phyloP scores from a whole-genome alignment of 2,888 invertebrate species.

The Phrixothrix hirtus region DNA sequence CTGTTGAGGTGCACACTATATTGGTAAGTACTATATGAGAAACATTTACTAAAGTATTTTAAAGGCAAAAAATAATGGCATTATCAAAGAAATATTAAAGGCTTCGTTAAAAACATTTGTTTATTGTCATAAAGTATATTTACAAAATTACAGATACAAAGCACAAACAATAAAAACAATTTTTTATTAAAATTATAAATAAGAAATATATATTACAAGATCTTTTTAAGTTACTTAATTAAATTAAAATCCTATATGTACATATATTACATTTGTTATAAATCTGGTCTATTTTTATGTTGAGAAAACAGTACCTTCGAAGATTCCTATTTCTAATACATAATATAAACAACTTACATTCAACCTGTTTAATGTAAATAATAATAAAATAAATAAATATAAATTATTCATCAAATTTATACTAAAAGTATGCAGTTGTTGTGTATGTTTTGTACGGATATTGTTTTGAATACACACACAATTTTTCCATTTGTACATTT shows the following conservation, averaged over 20 bases:
- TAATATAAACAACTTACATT: too few relatives aligned
- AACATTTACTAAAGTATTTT: too few relatives aligned
- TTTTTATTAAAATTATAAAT: neutral
- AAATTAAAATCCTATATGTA: neutral
- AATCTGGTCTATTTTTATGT: neutral
- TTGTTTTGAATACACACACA: too few relatives aligned
- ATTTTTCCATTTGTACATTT: too few relatives aligned
- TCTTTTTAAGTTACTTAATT: neutral
- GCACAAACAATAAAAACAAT: neutral
- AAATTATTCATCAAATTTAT: too few relatives aligned
- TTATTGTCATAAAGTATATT: neutral
- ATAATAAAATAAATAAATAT: neutral
- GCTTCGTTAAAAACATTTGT: neutral
- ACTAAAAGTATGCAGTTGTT: too few relatives aligned
- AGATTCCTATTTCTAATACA: neutral
- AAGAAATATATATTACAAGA: neutral
- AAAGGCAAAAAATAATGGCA: too few relatives aligned
- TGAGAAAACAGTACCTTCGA: neutral
- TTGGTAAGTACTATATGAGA: too few relatives aligned
- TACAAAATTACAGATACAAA: neutral
- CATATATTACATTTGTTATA: neutral
- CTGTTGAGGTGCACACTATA: too few relatives aligned
- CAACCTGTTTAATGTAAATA: too few relatives aligned
- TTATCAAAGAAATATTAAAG: too few relatives aligned
- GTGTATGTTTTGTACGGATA: too few relatives aligned